Conservation (phyloP, 1,140 invertebrate species). For the Heterodera schachtii region DNA sequence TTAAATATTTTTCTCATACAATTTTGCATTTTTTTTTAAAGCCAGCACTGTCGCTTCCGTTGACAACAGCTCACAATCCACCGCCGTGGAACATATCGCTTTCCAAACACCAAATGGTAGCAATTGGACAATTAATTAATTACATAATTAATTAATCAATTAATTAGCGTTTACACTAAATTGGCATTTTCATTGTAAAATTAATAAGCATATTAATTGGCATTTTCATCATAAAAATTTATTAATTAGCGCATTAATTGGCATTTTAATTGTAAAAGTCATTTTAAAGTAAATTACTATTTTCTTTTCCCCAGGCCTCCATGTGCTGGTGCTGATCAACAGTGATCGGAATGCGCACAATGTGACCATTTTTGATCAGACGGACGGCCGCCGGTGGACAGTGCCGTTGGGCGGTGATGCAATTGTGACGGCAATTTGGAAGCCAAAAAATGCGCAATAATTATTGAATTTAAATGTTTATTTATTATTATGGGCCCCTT, state of each 20-base stretch:
- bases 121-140: background rate
- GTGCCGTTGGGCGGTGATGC: background rate
- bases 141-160: background rate
- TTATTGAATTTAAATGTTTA: too few relatives aligned
- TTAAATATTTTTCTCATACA: background rate
- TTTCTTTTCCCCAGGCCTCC: too few relatives aligned
- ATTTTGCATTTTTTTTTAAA: background rate
- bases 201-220: too few relatives aligned
- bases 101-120: conserved; percentile 12
- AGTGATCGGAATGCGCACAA: too few relatives aligned
- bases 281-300: background rate
- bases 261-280: background rate
- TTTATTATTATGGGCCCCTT: too few relatives aligned
- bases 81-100: conserved; percentile 16
- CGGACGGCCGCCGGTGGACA: too few relatives aligned
- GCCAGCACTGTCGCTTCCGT: background rate
- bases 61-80: background rate
- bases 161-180: too few relatives aligned
- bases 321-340: too few relatives aligned
- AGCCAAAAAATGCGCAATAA: background rate
- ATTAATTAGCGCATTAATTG: too few relatives aligned
- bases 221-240: too few relatives aligned
- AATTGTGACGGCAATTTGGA: background rate
- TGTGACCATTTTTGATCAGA: too few relatives aligned
- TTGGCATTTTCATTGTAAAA: too few relatives aligned